Evolutionary conservation across 1,140 invertebrate genomes (phyloP).

Genomic region (Apis mellifera): DNA sequence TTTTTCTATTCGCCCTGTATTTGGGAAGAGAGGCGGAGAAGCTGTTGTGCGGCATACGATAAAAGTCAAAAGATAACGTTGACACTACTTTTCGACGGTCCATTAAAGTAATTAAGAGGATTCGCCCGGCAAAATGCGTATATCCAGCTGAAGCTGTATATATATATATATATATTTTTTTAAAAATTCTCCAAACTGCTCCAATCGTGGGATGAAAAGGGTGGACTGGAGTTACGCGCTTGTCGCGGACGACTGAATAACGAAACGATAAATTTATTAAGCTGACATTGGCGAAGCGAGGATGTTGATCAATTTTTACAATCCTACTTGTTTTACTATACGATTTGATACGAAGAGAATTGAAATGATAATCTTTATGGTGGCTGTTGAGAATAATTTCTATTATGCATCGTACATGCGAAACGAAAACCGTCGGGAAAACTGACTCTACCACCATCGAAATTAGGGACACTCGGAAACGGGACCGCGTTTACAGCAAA

Average conservation of each 20-base stretch:
- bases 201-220: neutral
- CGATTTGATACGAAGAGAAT: no score
- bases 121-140: neutral
- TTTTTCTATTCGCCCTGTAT: neutral
- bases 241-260: neutral
- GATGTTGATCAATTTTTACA: neutral
- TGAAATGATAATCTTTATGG: no score
- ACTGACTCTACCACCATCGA: neutral
- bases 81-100: neutral
- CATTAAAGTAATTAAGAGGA: slow-evolving; percentile 35
- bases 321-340: no score
- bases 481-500: neutral
- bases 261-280: neutral
- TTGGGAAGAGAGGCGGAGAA: neutral
- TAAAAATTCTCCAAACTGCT: neutral
- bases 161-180: neutral
- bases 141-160: neutral
- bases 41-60: neutral
- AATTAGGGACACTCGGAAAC: slow-evolving; percentile 9
- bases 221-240: no score
- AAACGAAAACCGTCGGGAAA: neutral
- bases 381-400: neutral
- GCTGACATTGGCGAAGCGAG: accelerated
- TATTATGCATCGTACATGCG: neutral
- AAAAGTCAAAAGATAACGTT: neutral